Evolutionary conservation across 2,888 invertebrate species (phyloP), one percentile per base, ranked within the genome.

Genomic region (Zygogramma bicolorata): DNA sequence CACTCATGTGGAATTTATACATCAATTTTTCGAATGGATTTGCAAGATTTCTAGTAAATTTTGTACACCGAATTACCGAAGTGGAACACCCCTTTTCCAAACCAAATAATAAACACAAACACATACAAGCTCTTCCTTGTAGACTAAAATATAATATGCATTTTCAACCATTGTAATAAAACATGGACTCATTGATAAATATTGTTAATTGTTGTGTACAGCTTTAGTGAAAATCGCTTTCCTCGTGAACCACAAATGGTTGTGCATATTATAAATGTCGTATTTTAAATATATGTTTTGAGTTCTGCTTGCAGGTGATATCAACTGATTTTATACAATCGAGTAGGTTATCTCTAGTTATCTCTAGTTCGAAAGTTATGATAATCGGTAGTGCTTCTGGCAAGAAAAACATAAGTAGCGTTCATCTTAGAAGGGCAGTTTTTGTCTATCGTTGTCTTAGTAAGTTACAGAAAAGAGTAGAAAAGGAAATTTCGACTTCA

Each of bases 181-280:
- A 79, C 82, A 83, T 83, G 78, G 72, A 76, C 74, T 75, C 77
- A 77, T 80, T 68, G 73, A 73, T 76, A 72, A 80, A 81, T 81
- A 83, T 82, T 83, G 83, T 85, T 84, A 83, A 80, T 85, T 85
- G 86, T 86, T 85, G 84, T 86, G 85, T 85, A 86, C 85, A 85
- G 86, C 85, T 85, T 85, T 84, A 82, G 84, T 82, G 73, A 75
- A 72, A 74, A 77, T 76, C 78, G 85, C 85, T 85, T 85, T 83
- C 77, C 74, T 80, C 77, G 83, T 81, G 77, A 77, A 76, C 78
- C 71, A 74, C 79, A 81, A 84, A 85, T 86, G 86, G 86, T 86
- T 84, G 82, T 87, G 87, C 86, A 86, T 86, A 86, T 86, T 86
- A 86, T 83, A 84, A 77, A 76, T 80, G 82, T 82, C 81, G 80